Base-by-base conservation (phyloP, 2,888 invertebrate species). In the Gari tellinella region DNA sequence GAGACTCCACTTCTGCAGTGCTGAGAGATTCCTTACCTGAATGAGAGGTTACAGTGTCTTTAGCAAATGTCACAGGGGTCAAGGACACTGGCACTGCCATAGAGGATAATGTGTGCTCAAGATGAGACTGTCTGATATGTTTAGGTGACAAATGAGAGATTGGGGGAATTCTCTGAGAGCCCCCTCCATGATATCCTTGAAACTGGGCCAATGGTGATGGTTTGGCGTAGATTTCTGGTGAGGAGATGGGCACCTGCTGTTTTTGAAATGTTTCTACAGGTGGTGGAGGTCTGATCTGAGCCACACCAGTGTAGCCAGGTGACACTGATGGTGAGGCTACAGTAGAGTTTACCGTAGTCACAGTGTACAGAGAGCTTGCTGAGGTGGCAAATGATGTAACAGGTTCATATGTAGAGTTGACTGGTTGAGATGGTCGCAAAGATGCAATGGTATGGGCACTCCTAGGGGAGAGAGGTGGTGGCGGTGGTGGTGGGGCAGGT, bases 131-230 rank as follows among this genome's bases (percentile, higher is more conserved):
- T 40, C 78, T 64, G 72, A 78, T 78, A 72, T 78, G 78, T 60
- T 78, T 78, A 4, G 78, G 78, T 48, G 78, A 78, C 19, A 78
- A 45, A 53, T 78, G 78, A 10, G 78, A 78, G 66, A 78, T 78
- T 21, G 78, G 73, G 8, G 78, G 78, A 52, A 78, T 78, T 41
- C 78, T 52, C 64, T 73, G 73, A 0, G 66, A 60, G 17, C 68
- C 72, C 17, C 60, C 65, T 25, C 61, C 37, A 17, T 63, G 63
- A 51, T 48, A 73, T 2, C 65, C 63, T 25, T 57, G 43, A 37
- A 70, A 76, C 64, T 76, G 75, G 15, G 68, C 51, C 37, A 66
- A 17, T n/a, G 68, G 64, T 12, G 70, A 56, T 17, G 70, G 46
- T 67, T 76, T 76, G 41, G 66, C 51, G 43, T 65, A 72, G 17